Percentiles rank a stretch among this genome's conserved stretches.
These are phyloP conservation scores for Muscidifurax raptorellus DNA, from an alignment of 1,140 invertebrate genomes.

Conservation along the genomic window DNA sequence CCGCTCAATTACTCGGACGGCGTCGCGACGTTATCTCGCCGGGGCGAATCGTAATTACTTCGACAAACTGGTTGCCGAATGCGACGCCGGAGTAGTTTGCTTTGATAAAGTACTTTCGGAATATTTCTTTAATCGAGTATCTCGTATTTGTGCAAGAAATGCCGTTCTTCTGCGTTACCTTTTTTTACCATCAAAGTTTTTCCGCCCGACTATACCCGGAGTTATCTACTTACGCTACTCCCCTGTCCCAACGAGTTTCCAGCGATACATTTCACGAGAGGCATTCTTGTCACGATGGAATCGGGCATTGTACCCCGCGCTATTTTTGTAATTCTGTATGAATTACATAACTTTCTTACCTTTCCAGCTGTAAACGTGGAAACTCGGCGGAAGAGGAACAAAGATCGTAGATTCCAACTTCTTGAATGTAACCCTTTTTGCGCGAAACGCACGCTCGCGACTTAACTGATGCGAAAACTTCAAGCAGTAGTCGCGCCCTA, in stretches of 20 bases:
- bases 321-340: not conserved
- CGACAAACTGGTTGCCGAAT: slow-evolving; percentile 54
- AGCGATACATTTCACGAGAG: too few species aligned
- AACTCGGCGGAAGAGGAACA: not conserved
- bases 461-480: not conserved
- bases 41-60: slow-evolving; percentile 55
- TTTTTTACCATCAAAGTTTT: too few species aligned
- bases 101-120: not conserved
- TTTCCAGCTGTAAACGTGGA: not conserved
- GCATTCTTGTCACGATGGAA: too few species aligned
- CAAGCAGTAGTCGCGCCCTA: not conserved
- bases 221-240: not conserved
- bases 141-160: not conserved
- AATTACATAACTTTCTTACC: not conserved
- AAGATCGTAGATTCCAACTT: not conserved
- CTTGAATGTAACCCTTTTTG: not conserved
- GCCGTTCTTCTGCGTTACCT: not conserved
- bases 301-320: not conserved
- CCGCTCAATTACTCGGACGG: slow-evolving; percentile 50
- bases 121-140: not conserved
- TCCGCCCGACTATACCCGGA: not conserved
- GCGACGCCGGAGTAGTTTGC: not conserved
- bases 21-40: slow-evolving; percentile 24
- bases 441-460: too few species aligned
- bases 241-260: too few species aligned